Conservation (phyloP, 2,888 invertebrate species). For the Rugalucina vietnamica region DNA sequence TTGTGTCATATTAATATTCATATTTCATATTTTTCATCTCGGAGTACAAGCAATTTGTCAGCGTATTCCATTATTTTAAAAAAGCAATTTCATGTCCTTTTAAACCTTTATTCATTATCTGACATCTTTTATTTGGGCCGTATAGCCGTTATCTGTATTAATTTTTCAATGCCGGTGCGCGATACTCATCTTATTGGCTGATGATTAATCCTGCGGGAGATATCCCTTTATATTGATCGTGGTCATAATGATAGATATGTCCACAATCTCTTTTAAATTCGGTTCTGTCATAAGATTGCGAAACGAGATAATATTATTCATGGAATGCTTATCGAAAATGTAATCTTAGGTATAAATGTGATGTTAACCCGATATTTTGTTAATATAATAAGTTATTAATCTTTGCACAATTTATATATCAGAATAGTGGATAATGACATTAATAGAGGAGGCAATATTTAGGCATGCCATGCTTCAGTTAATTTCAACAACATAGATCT, state of each 20-base stretch:
- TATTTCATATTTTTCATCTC: too few relatives aligned
- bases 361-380: not conserved
- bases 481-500: too few relatives aligned
- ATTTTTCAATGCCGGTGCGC: not conserved
- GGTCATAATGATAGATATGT: slow-evolving; percentile 14
- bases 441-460: too few relatives aligned
- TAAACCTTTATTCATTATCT: not conserved
- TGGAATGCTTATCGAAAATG: not conserved
- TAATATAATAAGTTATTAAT: slow-evolving; percentile 10
- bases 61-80: not conserved
- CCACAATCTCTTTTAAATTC: slow-evolving; percentile 6
- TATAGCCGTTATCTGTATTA: not conserved
- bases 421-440: not conserved
- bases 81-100: slow-evolving; percentile 5
- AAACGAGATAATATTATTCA: not conserved
- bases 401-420: not conserved
- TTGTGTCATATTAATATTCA: too few relatives aligned
- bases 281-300: not conserved
- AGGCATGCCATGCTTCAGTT: too few relatives aligned
- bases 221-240: not conserved
- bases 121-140: not conserved
- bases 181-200: slow-evolving; percentile 6
- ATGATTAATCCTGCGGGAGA: slow-evolving; percentile 8
- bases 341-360: not conserved
- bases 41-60: not conserved